Conservation (phyloP, 2,888 invertebrate genomes). For the Drosophila conformis region DNA sequence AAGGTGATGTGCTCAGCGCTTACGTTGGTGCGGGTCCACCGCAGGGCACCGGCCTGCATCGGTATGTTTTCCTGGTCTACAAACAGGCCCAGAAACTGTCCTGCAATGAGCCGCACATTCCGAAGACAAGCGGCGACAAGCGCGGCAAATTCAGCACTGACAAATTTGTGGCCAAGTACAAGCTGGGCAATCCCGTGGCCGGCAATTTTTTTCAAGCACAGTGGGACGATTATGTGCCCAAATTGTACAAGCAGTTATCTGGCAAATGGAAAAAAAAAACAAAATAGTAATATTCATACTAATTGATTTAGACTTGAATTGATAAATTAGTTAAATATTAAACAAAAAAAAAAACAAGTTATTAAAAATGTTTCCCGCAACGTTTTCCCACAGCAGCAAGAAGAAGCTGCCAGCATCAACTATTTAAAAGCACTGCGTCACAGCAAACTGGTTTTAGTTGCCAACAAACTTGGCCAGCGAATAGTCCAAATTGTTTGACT, state of each 20-base stretch:
- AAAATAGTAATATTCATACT: background rate
- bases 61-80: slow-evolving; percentile 92
- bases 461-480: slow-evolving; percentile 23
- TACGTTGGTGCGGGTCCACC: slow-evolving; percentile 96
- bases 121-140: slow-evolving; percentile 84
- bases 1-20: slow-evolving; percentile 91
- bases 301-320: background rate
- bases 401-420: background rate
- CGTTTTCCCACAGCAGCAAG: slow-evolving; percentile 10
- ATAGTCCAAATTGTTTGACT: slow-evolving; percentile 2
- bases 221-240: slow-evolving; percentile 85
- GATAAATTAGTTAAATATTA: slow-evolving; percentile 3
- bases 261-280: slow-evolving; percentile 85
- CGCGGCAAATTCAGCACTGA: slow-evolving; percentile 88
- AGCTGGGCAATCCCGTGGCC: slow-evolving; percentile 87
- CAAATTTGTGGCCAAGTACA: slow-evolving; percentile 92
- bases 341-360: background rate
- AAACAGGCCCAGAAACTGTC: slow-evolving; percentile 88
- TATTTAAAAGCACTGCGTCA: slow-evolving; percentile 39
- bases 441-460: slow-evolving; percentile 68
- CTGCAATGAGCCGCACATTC: slow-evolving; percentile 86
- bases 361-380: slow-evolving; percentile 29
- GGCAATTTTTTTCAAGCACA: slow-evolving; percentile 83
- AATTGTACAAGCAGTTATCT: slow-evolving; percentile 85
- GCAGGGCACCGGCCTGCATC: slow-evolving; percentile 89